phyloP scores from a whole-genome alignment of 1,140 invertebrate genomes.

The Acromyrmex heyeri region DNA sequence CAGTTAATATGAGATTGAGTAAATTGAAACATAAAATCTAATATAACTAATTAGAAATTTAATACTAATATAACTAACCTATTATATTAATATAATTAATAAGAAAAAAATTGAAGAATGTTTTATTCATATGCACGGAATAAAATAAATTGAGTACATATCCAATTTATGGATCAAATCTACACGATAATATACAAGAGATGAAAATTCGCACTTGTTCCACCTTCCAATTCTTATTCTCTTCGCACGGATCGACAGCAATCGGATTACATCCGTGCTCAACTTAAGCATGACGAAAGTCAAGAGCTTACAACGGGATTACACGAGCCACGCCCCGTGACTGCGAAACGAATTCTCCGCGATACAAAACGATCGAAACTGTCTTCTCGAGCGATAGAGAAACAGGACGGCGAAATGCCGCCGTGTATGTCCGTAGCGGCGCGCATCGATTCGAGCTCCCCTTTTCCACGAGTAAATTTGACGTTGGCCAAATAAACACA shows the following conservation, averaged over 20 bases:
- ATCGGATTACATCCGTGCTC: constrained; percentile 18
- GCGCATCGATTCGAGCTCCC: constrained; percentile 47
- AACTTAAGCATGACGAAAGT: constrained; percentile 54
- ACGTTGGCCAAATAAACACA: constrained; percentile 86
- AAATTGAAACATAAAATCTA: background rate
- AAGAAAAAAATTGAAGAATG: background rate
- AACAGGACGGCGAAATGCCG: constrained; percentile 43
- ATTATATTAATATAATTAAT: no score
- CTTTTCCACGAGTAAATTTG: constrained; percentile 83
- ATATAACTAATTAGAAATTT: no score
- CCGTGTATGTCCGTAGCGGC: background rate
- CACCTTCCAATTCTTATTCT: background rate
- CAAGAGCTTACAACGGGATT: constrained; percentile 60
- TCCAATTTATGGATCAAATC: background rate
- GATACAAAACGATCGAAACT: constrained; percentile 70
- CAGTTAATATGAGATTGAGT: background rate
- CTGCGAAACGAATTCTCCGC: constrained; percentile 34
- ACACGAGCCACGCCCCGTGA: constrained; percentile 69
- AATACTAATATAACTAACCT: no score
- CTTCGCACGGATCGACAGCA: background rate
- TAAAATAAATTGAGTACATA: background rate
- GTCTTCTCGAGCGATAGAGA: constrained; percentile 20
- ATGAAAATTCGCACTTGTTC: background rate
- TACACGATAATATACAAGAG: background rate
- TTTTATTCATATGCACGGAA: background rate